Evolutionary conservation across 2,797 vertebrate species (phyloP), one percentile per base, ranked within the genome.

Genomic region (Crocidura indochinensis): DNA sequence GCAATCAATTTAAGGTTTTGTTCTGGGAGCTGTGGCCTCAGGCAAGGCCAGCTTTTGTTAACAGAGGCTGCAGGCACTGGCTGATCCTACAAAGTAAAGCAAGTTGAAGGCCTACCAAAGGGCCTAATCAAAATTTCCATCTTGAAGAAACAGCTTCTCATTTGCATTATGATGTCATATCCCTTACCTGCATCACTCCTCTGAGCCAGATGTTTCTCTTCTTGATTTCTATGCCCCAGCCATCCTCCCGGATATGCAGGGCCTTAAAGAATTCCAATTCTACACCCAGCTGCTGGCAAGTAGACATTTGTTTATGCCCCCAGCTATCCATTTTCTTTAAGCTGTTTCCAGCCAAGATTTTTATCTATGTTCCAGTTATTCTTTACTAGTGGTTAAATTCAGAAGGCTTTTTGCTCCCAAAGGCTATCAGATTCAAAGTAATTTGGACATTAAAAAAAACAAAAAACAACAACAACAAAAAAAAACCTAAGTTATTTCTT

Each of bases 221-320:
- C 84, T 72, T 19, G 0, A 19, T 64, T 64, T 89, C 75, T 74
- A 73, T 80, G 82, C 51, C 31, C 81, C 49, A 65, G 75, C n/a
- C 26, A 22, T 80, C 84, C 53, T 84, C 81, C 88, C 89, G 65
- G 51, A 90, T 49, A 87, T 0, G 5, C 72, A 74, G 73, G 38
- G 82, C 65, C 83, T 60, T 60, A 3, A 74, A 69, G 82, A 67
- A 27, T 64, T 87, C 47, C 89, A 79, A 20, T n/a, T 90, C 87
- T 27, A 80, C 20, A 3, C 38, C 80, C 84, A 91, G 93, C 64
- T 92, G 81, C 91, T 29, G 78, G 84, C 44, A 75, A 88, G 31
- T 12, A 74, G 92, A 92, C 92, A 56, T 95, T 86, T 96, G 95
- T 95, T 96, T 95, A 95, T 80, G 94, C 94, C 92, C 87, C 85